phyloP scores from a whole-genome alignment of 2,888 invertebrate species.

The Sarcophaga caerulescens region DNA sequence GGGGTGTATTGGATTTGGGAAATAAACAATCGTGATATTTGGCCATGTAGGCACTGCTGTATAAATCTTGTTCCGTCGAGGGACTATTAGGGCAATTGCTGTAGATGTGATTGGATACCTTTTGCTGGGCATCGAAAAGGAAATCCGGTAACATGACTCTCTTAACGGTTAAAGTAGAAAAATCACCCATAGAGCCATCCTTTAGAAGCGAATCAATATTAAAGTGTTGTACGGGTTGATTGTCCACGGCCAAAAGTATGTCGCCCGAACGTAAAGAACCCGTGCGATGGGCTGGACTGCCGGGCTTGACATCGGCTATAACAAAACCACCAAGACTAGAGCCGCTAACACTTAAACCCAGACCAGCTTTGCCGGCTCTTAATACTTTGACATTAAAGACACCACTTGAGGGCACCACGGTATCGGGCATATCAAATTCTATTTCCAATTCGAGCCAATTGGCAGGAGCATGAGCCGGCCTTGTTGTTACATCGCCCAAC shows the following conservation, averaged over 20 bases:
- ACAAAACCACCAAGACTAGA: slow-evolving; percentile 84
- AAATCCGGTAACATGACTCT: slow-evolving; percentile 80
- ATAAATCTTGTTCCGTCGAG: slow-evolving; percentile 76
- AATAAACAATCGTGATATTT: slow-evolving; percentile 78
- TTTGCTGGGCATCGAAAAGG: slow-evolving; percentile 78
- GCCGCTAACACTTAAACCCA: slow-evolving; percentile 95
- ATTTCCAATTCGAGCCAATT: slow-evolving; percentile 89
- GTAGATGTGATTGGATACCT: slow-evolving; percentile 78
- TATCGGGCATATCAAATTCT: slow-evolving; percentile 95
- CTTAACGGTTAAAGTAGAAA: slow-evolving; percentile 80
- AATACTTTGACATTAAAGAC: slow-evolving; percentile 95
- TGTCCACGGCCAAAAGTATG: slow-evolving; percentile 92
- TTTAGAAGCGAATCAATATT: slow-evolving; percentile 80
- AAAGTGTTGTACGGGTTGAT: slow-evolving; percentile 86
- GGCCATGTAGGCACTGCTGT: slow-evolving; percentile 76
- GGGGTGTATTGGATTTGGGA: slow-evolving; percentile 79
- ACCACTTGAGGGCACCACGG: slow-evolving; percentile 94
- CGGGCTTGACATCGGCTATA: slow-evolving; percentile 93
- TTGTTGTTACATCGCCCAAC: slow-evolving; percentile 76
- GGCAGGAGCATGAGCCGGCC: slow-evolving; percentile 77
- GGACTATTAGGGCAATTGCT: slow-evolving; percentile 77
- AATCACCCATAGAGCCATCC: slow-evolving; percentile 75
- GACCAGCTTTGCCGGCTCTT: slow-evolving; percentile 86
- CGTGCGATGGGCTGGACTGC: slow-evolving; percentile 94
- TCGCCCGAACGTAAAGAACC: slow-evolving; percentile 94